Percentiles rank a stretch among this genome's conserved stretches.
phyloP scores from a whole-genome alignment of 2,888 invertebrate species.

The Luperina nickerlii region DNA sequence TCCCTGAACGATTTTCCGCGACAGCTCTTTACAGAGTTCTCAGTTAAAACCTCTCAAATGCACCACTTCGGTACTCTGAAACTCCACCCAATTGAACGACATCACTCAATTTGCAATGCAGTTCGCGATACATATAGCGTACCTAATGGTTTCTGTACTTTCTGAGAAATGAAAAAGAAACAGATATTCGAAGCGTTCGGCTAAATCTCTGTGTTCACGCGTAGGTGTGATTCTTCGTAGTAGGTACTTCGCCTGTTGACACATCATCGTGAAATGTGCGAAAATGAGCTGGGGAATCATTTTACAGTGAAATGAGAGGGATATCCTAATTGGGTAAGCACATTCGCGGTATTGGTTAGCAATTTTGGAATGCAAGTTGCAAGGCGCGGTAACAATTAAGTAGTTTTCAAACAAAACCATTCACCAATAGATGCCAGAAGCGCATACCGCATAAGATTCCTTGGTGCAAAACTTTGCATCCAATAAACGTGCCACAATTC shows the following conservation, averaged over 20 bases:
- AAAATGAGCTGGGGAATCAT: constrained; percentile 4
- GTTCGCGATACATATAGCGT: constrained; percentile 39
- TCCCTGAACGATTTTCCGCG: neutral
- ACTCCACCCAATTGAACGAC: constrained; percentile 11
- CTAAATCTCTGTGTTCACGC: constrained; percentile 34
- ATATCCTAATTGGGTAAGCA: constrained; percentile 18
- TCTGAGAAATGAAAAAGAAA: constrained; percentile 53
- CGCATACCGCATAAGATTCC: neutral
- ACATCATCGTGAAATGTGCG: constrained; percentile 21
- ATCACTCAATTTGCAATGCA: constrained; percentile 43
- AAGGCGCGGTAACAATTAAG: neutral
- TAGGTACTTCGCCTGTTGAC: constrained; percentile 41
- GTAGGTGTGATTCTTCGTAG: constrained; percentile 53
- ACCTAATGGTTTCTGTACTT: constrained; percentile 45
- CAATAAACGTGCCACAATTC: constrained; percentile 11
- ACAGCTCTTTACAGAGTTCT: constrained; percentile 1
- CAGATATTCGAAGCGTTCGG: constrained; percentile 48
- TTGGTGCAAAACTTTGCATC: neutral
- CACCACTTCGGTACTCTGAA: constrained; percentile 15
- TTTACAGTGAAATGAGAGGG: constrained; percentile 28
- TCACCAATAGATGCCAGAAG: neutral
- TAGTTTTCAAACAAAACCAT: constrained; percentile 9
- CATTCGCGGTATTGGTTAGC: constrained; percentile 5
- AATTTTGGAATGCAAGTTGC: neutral
- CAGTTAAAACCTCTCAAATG: constrained; percentile 15